phyloP scores from a whole-genome alignment of 2,888 invertebrate genomes.

The Enchytraeus crypticus region DNA sequence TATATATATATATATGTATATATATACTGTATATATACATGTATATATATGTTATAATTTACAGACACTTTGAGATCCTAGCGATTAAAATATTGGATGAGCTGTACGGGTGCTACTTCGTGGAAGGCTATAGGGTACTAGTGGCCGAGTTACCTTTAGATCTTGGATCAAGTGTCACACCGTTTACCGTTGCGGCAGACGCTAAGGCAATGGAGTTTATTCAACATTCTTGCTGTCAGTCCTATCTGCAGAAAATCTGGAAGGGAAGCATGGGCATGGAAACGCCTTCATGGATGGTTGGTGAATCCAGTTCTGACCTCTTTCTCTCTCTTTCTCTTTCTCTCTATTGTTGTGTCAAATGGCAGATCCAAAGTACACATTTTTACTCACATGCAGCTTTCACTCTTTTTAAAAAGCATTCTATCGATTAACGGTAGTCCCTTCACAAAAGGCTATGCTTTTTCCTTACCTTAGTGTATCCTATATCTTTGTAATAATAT shows the following conservation, averaged over 20 bases:
- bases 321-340: no score
- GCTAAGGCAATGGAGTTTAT: conserved; percentile 19
- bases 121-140: conserved; percentile 15
- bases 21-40: no score
- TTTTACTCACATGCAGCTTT: no score
- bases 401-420: no score
- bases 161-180: conserved; percentile 12
- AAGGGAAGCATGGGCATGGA: conserved; percentile 19
- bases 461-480: no score
- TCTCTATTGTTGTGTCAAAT: no score
- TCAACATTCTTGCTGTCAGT: conserved; percentile 21
- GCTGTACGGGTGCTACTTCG: conserved; percentile 12
- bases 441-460: no score
- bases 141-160: conserved; percentile 16
- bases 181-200: conserved; percentile 18
- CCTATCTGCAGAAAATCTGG: conserved; percentile 20
- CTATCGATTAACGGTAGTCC: no score
- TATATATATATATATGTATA: no score
- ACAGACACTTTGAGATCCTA: conserved; percentile 14
- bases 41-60: not conserved
- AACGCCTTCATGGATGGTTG: conserved; percentile 17
- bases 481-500: no score
- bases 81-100: conserved; percentile 15
- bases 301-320: no score
- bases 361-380: no score